Percentiles rank a stretch among this genome's conserved stretches.
Evolutionary conservation across 2,797 vertebrate species (phyloP).

Genomic region (Myotis myotis): DNA sequence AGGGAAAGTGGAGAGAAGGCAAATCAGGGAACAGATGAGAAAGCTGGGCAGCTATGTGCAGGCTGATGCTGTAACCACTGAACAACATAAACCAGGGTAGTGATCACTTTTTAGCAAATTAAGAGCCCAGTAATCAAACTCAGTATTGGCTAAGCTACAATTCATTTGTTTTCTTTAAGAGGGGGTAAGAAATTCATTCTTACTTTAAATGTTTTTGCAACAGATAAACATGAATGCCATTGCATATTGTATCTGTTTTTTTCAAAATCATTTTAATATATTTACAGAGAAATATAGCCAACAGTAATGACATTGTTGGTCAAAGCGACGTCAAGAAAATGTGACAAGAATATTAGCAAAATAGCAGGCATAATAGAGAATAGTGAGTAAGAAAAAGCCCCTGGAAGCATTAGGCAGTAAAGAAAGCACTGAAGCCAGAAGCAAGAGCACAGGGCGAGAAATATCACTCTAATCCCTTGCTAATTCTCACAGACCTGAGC

Average conservation of each 20-base stretch:
- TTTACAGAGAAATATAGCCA: constrained; percentile 30
- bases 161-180: constrained; percentile 15
- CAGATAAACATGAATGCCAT: neutral
- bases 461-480: constrained; percentile 63
- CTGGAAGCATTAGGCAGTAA: constrained; percentile 55
- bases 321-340: constrained; percentile 14
- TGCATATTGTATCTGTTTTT: neutral
- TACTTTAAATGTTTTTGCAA: neutral
- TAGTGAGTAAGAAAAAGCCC: neutral
- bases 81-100: neutral
- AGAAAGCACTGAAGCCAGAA: constrained; percentile 66
- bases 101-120: neutral
- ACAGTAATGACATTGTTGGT: neutral
- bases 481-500: constrained; percentile 77
- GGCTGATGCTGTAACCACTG: no score
- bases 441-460: neutral
- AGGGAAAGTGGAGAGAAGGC: neutral
- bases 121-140: neutral
- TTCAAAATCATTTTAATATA: neutral
- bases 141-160: neutral
- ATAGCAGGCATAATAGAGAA: constrained; percentile 6
- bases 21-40: neutral
- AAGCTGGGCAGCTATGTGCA: neutral
- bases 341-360: constrained; percentile 40
- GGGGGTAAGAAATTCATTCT: neutral